Conservation (phyloP, 2,797 vertebrate species). For the Ataeniobius toweri region DNA sequence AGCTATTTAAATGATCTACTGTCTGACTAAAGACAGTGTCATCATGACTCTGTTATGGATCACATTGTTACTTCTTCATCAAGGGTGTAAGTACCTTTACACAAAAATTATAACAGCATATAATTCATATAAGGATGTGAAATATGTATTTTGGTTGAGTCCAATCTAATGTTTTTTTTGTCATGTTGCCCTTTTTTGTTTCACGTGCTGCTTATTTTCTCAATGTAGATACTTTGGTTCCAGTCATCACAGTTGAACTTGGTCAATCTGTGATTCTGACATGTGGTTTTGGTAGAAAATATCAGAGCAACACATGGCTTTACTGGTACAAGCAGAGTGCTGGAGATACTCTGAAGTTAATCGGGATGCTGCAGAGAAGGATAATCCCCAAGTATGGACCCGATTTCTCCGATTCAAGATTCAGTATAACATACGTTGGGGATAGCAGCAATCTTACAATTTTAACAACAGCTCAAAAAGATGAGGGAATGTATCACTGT, state of each 20-base stretch:
- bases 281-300: neutral
- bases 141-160: too few species aligned
- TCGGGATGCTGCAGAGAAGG: neutral
- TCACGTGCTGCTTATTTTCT: neutral
- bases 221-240: neutral
- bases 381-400: rapidly evolving
- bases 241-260: neutral
- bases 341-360: neutral
- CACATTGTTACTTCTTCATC: conserved; percentile 13
- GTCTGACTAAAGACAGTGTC: neutral
- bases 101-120: neutral
- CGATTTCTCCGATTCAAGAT: rapidly evolving
- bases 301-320: rapidly evolving
- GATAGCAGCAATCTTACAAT: neutral
- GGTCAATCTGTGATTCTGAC: conserved; percentile 2
- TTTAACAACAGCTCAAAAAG: neutral
- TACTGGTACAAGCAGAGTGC: conserved; percentile 17
- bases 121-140: too few species aligned
- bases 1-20: neutral
- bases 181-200: neutral
- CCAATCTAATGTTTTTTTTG: neutral
- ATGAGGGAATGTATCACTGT: conserved; percentile 20
- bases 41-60: conserved; percentile 19
- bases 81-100: conserved; percentile 3
- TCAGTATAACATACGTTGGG: rapidly evolving